Evolutionary conservation across 2,888 invertebrate species (phyloP).

Genomic region (Pantelozetes paolii): DNA sequence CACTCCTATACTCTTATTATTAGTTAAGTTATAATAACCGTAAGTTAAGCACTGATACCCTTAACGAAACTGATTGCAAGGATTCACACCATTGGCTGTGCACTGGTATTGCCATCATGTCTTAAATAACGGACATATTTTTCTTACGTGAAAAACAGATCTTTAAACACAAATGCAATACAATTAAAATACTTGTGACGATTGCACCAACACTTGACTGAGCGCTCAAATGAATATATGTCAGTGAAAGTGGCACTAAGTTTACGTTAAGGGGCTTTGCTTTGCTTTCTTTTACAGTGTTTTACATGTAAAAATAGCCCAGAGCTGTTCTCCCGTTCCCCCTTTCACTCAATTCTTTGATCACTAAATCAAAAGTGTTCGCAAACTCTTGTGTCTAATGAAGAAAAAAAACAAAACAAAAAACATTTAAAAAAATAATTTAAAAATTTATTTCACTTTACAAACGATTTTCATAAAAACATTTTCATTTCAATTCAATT

Average conservation of each 20-base stretch:
- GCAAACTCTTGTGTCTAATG: not conserved
- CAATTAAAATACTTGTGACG: conserved; percentile 27
- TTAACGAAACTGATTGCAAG: conserved; percentile 9
- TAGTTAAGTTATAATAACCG: not conserved
- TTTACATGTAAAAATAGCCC: conserved; percentile 3
- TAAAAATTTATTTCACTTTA: too few relatives aligned
- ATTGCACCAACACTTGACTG: conserved; percentile 15
- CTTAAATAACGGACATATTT: not conserved
- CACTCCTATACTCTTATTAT: conserved; percentile 33
- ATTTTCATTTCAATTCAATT: not conserved
- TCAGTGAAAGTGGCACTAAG: conserved; percentile 35
- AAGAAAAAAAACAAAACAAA: too few relatives aligned
- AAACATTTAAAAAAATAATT: too few relatives aligned
- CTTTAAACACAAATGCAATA: not conserved
- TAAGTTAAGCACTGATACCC: conserved; percentile 11
- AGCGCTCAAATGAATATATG: conserved; percentile 23
- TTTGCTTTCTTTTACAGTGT: not conserved
- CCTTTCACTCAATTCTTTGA: not conserved
- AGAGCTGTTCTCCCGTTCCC: not conserved
- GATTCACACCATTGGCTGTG: conserved; percentile 23
- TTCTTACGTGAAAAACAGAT: not conserved
- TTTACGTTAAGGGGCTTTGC: conserved; percentile 2
- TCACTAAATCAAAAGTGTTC: conserved; percentile 4
- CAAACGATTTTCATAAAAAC: too few relatives aligned
- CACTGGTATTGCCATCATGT: not conserved